Base-by-base conservation (phyloP, 2,113 vertebrate genomes). In the Patagioenas fasciata region DNA sequence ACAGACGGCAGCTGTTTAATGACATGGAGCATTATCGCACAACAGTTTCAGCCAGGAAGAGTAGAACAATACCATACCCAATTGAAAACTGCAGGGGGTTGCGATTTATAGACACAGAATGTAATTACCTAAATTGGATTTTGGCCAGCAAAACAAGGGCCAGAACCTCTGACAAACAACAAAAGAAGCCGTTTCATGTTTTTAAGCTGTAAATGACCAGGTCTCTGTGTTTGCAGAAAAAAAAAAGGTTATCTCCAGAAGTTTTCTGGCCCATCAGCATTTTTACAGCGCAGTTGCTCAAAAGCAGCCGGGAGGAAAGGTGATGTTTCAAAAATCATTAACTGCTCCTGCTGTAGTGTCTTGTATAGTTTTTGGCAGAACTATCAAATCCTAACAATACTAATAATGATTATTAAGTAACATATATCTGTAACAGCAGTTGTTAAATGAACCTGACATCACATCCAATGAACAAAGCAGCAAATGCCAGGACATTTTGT, bases 1-100 rank as follows among this genome's bases (percentile, higher is more conserved):
- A 96, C 95, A 96, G 94, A 95, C 91, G 42, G 91, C 93, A 94
- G 93, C 92, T 94, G 96, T 95, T 95, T 96, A 96, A 96, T 91
- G 95, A 96, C 94, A 96, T n/a, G 85, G 95, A 96, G 93, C 90
- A 94, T 94, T 96, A 93, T 90, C n/a, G 0, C 90, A 81, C 88
- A 91, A 95, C 85, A 81, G 31, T 85, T 85, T 79, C 84, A 95
- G 92, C 88, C 93, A 95, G 95, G 83, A 94, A 89, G 93, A 80
- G 80, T 61, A 91, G 91, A 93, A 94, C 93, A 95, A 92, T 93
- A 79, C 92, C 13, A 8, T 85, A 92, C 83, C 78, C 96, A 47
- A 93, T 50, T 91, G 95, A 88, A 96, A 87, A 84, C 96, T 71
- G 88, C 86, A 91, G 93, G 91, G 96, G 95, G 92, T 25, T 88